phyloP scores from a whole-genome alignment of 2,888 invertebrate genomes.

The Rapana venosa region DNA sequence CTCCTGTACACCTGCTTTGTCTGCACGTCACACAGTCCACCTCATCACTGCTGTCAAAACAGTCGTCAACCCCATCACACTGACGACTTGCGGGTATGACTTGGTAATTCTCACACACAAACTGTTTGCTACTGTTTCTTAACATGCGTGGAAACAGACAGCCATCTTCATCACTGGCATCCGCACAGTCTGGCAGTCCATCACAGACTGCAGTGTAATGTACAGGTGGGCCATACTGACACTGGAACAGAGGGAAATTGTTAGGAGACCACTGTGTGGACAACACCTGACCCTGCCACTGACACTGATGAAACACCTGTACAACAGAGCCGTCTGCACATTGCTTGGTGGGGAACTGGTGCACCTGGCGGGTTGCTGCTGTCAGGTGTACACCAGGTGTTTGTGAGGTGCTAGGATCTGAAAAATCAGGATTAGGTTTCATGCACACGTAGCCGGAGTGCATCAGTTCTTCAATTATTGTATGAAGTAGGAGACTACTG shows the following conservation, averaged over 20 bases:
- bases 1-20: background rate
- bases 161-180: conserved; percentile 16
- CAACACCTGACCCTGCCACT: background rate
- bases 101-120: background rate
- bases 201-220: conserved; percentile 34
- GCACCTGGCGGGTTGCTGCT: background rate
- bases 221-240: background rate
- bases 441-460: conserved; percentile 26
- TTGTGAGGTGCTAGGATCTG: too few relatives aligned
- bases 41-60: conserved; percentile 31
- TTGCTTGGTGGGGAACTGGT: conserved; percentile 7
- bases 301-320: conserved; percentile 24
- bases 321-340: conserved; percentile 26
- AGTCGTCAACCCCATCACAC: background rate
- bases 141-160: background rate
- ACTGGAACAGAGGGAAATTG: background rate
- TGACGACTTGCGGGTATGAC: background rate
- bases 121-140: background rate
- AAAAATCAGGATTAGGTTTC: background rate
- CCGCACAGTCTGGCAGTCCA: conserved; percentile 27
- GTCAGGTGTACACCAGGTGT: background rate
- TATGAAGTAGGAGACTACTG: background rate
- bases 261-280: background rate
- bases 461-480: too few relatives aligned
- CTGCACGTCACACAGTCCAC: background rate